A percentile compares a stretch with the other conserved stretches of the same genome.
Conservation (phyloP, 1,140 invertebrate species). For the Meloidogyne chitwoodi region DNA sequence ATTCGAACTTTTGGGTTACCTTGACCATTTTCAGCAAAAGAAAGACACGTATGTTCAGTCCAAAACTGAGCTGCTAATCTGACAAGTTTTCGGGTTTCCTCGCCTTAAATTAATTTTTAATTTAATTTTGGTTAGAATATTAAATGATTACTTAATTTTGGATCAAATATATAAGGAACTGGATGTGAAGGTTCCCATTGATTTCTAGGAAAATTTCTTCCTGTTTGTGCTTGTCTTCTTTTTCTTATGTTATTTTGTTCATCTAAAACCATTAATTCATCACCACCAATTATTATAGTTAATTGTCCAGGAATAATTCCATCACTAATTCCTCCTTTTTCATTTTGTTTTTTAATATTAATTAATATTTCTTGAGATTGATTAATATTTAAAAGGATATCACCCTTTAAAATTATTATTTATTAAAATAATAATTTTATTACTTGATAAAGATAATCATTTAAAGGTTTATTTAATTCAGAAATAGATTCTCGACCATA, state of each 20-base stretch:
- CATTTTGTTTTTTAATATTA: not conserved
- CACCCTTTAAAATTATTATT: not conserved
- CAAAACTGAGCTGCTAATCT: conserved; percentile 24
- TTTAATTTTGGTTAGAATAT: not conserved
- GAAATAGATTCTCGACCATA: not conserved
- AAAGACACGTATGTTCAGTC: conserved; percentile 28
- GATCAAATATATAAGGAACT: conserved; percentile 26
- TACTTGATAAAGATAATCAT: conserved; percentile 13
- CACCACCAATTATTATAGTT: not conserved
- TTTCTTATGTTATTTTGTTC: not conserved
- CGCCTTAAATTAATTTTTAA: not conserved
- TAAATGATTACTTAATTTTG: conserved; percentile 6
- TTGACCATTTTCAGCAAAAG: conserved; percentile 25
- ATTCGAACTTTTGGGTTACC: conserved; percentile 15
- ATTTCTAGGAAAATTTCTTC: conserved; percentile 24
- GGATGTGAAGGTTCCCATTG: conserved; percentile 22
- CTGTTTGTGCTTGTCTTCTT: conserved; percentile 35
- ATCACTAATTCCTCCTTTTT: not conserved
- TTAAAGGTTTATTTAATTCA: not conserved
- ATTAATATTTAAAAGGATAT: conserved; percentile 8
- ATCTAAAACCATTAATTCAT: not conserved
- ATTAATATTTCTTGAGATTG: conserved; percentile 8
- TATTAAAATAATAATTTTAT: not conserved
- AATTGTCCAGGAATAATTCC: not conserved
- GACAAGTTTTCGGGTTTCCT: conserved; percentile 24